Percentiles rank a stretch among this genome's conserved stretches.
Evolutionary conservation across 2,797 vertebrate species (phyloP).

Genomic region (Rhincodon typus): DNA sequence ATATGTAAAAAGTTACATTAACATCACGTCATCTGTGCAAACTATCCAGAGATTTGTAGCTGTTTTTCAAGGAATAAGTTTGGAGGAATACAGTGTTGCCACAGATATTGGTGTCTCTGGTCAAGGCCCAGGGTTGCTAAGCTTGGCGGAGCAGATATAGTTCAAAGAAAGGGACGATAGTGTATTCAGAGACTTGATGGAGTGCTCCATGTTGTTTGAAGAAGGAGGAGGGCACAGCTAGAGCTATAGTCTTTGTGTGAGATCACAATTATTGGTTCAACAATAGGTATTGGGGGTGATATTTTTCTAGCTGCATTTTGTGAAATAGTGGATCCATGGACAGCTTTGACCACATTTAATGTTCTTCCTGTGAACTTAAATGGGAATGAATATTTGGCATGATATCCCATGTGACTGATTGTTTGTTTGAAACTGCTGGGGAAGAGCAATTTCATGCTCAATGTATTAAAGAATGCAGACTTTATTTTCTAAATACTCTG

Average conservation of each 20-base stretch:
- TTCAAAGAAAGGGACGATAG: neutral
- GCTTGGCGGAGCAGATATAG: neutral
- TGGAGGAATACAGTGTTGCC: too few relatives aligned
- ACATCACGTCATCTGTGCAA: neutral
- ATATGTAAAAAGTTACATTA: neutral
- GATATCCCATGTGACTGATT: too few relatives aligned
- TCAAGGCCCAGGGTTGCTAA: neutral
- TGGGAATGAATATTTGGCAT: neutral
- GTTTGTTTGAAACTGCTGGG: neutral
- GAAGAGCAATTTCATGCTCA: neutral
- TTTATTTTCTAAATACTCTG: neutral
- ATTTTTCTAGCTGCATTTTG: neutral
- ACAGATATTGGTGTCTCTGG: neutral
- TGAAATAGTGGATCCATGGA: neutral
- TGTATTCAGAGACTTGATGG: neutral
- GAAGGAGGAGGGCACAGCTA: too few relatives aligned
- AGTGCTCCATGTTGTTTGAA: neutral
- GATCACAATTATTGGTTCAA: neutral
- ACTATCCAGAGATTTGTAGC: neutral
- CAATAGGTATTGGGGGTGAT: neutral
- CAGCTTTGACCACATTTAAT: neutral
- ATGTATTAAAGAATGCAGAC: neutral
- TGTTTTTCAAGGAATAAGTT: neutral
- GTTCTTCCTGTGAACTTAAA: neutral
- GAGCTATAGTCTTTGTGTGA: neutral